A percentile compares a stretch with the other conserved stretches of the same genome.
Evolutionary conservation across 2,113 vertebrate genomes (phyloP).

Genomic region (Lepisosteus osseus): DNA sequence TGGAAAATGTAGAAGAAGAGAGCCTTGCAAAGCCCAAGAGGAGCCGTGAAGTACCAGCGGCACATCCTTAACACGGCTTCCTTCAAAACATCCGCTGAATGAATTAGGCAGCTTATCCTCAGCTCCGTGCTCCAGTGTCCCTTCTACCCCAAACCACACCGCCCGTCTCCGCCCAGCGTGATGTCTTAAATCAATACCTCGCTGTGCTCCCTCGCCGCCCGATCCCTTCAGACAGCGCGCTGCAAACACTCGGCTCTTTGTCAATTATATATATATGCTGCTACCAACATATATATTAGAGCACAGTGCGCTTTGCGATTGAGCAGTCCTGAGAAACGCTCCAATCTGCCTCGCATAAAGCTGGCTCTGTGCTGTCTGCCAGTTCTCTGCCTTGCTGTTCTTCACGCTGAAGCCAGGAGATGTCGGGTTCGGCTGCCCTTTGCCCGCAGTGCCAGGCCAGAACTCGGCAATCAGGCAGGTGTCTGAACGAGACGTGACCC

Average conservation of each 20-base stretch:
- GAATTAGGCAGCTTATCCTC: slow-evolving; percentile 69
- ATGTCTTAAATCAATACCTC: slow-evolving; percentile 24
- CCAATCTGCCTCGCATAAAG: slow-evolving; percentile 22
- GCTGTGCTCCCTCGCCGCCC: slow-evolving; percentile 25
- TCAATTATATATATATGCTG: slow-evolving; percentile 10
- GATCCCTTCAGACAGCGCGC: neutral
- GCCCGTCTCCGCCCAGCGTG: neutral
- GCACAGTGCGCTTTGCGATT: slow-evolving; percentile 7
- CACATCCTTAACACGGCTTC: slow-evolving; percentile 63
- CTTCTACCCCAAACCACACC: neutral
- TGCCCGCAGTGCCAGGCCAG: no score
- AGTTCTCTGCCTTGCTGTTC: slow-evolving; percentile 13
- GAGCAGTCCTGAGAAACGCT: slow-evolving; percentile 10
- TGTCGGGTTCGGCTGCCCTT: no score
- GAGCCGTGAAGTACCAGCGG: slow-evolving; percentile 31
- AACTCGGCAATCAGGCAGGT: no score
- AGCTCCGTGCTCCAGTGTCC: slow-evolving; percentile 1
- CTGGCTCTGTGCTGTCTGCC: slow-evolving; percentile 21
- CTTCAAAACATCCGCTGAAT: slow-evolving; percentile 76
- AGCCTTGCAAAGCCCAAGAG: slow-evolving; percentile 39
- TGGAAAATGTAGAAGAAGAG: neutral
- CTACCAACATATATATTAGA: no score
- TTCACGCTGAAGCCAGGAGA: no score
- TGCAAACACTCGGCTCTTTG: slow-evolving; percentile 40
- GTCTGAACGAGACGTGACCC: no score